Base-by-base conservation (phyloP, 2,888 invertebrate genomes). In the Aphodius granarius region DNA sequence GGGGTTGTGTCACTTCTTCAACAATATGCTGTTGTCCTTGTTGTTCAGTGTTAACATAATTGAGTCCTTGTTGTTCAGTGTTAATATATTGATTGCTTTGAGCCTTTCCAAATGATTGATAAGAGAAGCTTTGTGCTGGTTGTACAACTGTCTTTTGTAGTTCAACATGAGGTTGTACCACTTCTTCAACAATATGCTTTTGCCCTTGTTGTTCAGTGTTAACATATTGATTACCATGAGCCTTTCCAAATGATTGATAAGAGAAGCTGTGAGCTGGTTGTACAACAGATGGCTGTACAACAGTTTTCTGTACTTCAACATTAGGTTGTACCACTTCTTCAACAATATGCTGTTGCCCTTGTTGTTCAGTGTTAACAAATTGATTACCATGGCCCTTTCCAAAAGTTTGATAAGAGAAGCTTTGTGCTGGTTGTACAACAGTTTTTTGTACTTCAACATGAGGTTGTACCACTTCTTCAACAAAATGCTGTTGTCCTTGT, bases 221-320 rank as follows among this genome's bases (percentile, higher is more conserved):
- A 3, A 13, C 43, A 43, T 43, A 43, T 43, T 43, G 43, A 13
- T 43, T 43, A 43, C 43, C 13, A 13, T 43, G 43, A 9, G 9
- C 43, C 13, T 43, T 43, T 1, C 43, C 43, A 43, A 43, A 43
- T 13, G 43, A 43, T 43, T 43, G 43, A 43, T 43, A 43, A 0
- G 43, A 43, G 43, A 43, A 43, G 43, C 43, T 66, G n/a, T 18
- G 66, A 1, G 21, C 66, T 21, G 66, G 66, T 66, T 66, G 66
- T 15, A 66, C n/a, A 66, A 78, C 75, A 16, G 80, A 76, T 78
- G 78, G 73, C 6, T 68, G 76, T 64, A 71, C 68, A 66, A 78
- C 75, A 16, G 80, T 76, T 78, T 79, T 75, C 6, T 68, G 76
- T 64, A 71, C 68, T 63, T 72, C 65, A 2, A 68, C 62, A 17